Percentiles rank a stretch among this genome's conserved stretches.
Evolutionary conservation across 2,113 vertebrate species (phyloP).

Genomic region (Penelope pileata): DNA sequence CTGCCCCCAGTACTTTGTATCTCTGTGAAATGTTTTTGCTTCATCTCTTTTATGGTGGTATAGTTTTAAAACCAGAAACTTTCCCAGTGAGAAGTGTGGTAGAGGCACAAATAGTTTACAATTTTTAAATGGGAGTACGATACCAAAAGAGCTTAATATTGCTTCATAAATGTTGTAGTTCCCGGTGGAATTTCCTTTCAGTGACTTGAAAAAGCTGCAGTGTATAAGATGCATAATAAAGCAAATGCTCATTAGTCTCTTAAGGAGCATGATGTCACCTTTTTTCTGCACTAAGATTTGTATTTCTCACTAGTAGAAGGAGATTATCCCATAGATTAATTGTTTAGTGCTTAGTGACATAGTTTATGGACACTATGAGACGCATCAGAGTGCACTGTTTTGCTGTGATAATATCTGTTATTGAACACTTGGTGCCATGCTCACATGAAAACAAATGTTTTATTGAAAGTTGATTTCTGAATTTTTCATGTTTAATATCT

Average conservation of each 20-base stretch:
- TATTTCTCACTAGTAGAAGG: conserved; percentile 2
- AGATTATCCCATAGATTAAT: conserved; percentile 40
- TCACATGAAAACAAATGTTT: neutral
- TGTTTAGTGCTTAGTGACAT: neutral
- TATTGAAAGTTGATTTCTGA: neutral
- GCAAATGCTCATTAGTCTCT: neutral
- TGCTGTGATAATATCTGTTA: neutral
- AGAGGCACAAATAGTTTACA: neutral
- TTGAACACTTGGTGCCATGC: neutral
- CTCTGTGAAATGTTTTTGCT: neutral
- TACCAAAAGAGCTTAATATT: neutral
- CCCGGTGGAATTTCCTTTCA: neutral
- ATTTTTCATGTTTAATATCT: neutral
- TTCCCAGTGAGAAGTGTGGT: neutral
- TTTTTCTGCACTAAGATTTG: neutral
- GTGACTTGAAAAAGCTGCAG: conserved; percentile 11
- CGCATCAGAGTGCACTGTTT: neutral
- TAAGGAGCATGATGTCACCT: neutral
- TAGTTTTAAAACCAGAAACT: neutral
- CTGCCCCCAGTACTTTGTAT: neutral
- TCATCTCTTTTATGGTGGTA: neutral
- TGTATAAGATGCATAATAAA: neutral
- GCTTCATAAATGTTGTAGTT: neutral
- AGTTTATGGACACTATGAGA: neutral
- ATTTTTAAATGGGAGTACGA: neutral